phyloP scores from a whole-genome alignment of 2,113 vertebrate species.

The Brachyhypopomus occidentalis region DNA sequence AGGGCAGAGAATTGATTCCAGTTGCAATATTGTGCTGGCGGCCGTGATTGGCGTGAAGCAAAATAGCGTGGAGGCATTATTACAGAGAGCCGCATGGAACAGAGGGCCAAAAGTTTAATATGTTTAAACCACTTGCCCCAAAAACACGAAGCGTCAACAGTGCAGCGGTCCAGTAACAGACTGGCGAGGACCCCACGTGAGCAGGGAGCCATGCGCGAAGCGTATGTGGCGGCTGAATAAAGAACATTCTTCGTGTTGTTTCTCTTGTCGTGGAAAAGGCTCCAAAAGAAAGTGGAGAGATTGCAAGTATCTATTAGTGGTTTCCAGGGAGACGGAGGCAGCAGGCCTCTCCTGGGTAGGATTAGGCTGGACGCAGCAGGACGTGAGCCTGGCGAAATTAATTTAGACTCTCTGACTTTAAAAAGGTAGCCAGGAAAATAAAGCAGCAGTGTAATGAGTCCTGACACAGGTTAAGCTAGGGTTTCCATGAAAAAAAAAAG shows the following conservation, averaged over 20 bases:
- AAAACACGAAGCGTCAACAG: background rate
- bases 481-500: slow-evolving; percentile 30
- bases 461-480: slow-evolving; percentile 58
- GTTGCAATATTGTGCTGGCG: background rate
- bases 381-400: slow-evolving; percentile 63
- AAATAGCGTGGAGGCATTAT: background rate
- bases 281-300: slow-evolving; percentile 44
- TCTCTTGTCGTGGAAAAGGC: slow-evolving; percentile 29
- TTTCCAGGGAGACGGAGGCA: slow-evolving; percentile 62
- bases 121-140: slow-evolving; percentile 2
- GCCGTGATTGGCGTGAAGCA: background rate
- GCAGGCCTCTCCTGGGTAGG: slow-evolving; percentile 64
- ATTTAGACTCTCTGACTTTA: slow-evolving; percentile 66
- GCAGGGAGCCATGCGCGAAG: slow-evolving; percentile 1
- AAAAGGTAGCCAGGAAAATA: slow-evolving; percentile 61
- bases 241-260: slow-evolving; percentile 36
- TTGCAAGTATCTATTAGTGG: slow-evolving; percentile 52
- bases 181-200: background rate
- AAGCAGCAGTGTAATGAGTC: slow-evolving; percentile 62
- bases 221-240: slow-evolving; percentile 13
- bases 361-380: slow-evolving; percentile 67
- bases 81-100: background rate
- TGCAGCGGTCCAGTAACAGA: background rate
- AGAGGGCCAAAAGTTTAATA: slow-evolving; percentile 6
- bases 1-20: background rate